Base-by-base conservation (phyloP, 2,113 vertebrate species). In the Brachypodius melanocephalos region DNA sequence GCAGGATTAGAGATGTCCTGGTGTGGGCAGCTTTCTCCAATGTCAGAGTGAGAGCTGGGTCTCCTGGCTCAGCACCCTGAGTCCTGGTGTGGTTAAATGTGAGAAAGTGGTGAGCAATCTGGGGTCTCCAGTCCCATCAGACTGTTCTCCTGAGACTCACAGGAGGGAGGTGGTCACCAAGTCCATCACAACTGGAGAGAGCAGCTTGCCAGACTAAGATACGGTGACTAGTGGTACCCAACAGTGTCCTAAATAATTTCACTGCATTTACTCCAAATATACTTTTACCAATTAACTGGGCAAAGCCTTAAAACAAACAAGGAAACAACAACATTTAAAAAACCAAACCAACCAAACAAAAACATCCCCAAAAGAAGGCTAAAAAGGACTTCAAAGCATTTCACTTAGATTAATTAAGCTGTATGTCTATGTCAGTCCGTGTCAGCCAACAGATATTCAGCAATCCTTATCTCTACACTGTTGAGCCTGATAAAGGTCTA, bases 41-140 rank as follows among this genome's bases (percentile, higher is more conserved):
- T 29, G 48, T 72, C 28, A n/a, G 24, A 74, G 68, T 0, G 0
- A 55, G 45, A 32, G 51, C 20, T 0, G 2, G 18, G 17, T 69
- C 21, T 80, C 29, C 72, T 77, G 59, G 46, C 15, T 95, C 38
- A 54, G 65, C 45, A 49, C 22, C 0, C 0, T 36, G 61, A 59
- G 31, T 49, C 31, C 34, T 62, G 49, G 34, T 1, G 10, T 62
- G 49, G 28, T 36, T 86, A 22, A 13, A 14, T 25, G 68, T 1
- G 11, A 77, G 52, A 42, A 74, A 38, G 17, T 0, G 1, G 12
- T 77, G 66, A 85, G 25, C 26, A 46, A 1, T 6, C 51, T 51
- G 71, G 29, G 17, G 2, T 81, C 31, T 51, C 59, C n/a, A 36
- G 25, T 36, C 26, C 66, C 31, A 6, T 17, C 31, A 59, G 34